Evolutionary conservation across 2,888 invertebrate species (phyloP).

Genomic region (Hypsopygia costalis): DNA sequence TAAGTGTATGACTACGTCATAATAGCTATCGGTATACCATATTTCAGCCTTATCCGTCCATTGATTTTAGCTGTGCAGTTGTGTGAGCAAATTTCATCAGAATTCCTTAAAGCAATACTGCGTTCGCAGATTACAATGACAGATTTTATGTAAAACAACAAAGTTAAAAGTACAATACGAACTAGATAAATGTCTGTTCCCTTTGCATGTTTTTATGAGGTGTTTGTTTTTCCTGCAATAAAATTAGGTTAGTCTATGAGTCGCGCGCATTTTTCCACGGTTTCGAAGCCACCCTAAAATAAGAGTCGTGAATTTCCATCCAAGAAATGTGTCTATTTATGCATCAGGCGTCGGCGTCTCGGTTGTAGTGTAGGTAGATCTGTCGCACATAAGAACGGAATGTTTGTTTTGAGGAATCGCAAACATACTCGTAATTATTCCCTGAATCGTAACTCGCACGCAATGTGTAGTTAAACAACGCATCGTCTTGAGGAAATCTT

Average conservation of each 20-base stretch:
- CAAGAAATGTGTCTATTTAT: constrained; percentile 71
- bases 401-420: constrained; percentile 72
- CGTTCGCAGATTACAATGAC: neutral
- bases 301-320: constrained; percentile 64
- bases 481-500: constrained; percentile 42
- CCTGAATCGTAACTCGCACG: constrained; percentile 48
- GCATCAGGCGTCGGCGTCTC: constrained; percentile 60
- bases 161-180: neutral
- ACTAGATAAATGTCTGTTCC: neutral
- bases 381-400: constrained; percentile 60
- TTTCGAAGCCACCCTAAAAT: constrained; percentile 47
- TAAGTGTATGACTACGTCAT: no score
- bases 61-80: no score
- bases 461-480: constrained; percentile 47
- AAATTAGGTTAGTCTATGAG: constrained; percentile 36
- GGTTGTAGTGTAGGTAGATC: constrained; percentile 54
- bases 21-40: no score
- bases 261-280: constrained; percentile 37
- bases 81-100: no score
- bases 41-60: no score
- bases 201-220: constrained; percentile 5
- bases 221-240: constrained; percentile 42
- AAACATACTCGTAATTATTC: constrained; percentile 68
- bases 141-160: neutral
- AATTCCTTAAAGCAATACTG: no score